Evolutionary conservation across 2,888 invertebrate genomes (phyloP).

Genomic region (Hydrotaea diabolus): DNA sequence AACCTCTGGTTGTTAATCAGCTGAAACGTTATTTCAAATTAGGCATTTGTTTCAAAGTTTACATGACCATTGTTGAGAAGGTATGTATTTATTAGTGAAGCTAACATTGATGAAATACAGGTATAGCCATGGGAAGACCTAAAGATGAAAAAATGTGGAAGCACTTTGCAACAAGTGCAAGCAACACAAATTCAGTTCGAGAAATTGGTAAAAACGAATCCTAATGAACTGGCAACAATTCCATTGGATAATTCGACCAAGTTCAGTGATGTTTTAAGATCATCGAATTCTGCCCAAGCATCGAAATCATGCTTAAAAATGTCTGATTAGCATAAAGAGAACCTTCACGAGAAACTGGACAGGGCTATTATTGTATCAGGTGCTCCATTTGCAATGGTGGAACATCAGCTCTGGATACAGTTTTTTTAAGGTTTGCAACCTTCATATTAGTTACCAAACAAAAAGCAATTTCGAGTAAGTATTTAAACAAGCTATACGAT

Average conservation of each 20-base stretch:
- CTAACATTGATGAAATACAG: slow-evolving; percentile 18
- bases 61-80: slow-evolving; percentile 25
- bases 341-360: slow-evolving; percentile 26
- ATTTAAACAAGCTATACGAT: slow-evolving; percentile 23
- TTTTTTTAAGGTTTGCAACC: slow-evolving; percentile 19
- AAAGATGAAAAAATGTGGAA: slow-evolving; percentile 35
- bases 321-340: slow-evolving; percentile 36
- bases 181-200: slow-evolving; percentile 38
- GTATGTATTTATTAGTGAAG: slow-evolving; percentile 24
- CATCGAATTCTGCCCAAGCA: slow-evolving; percentile 40
- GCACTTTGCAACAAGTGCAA: slow-evolving; percentile 47
- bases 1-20: no score
- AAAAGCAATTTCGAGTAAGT: neutral
- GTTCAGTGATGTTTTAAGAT: slow-evolving; percentile 40
- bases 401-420: slow-evolving; percentile 22
- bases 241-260: slow-evolving; percentile 43
- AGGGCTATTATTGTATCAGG: slow-evolving; percentile 38
- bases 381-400: slow-evolving; percentile 43
- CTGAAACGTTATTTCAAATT: no score
- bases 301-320: slow-evolving; percentile 36
- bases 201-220: slow-evolving; percentile 41
- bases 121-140: slow-evolving; percentile 41
- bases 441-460: neutral
- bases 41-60: no score
- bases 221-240: slow-evolving; percentile 40